A percentile compares a stretch with the other conserved stretches of the same genome.
phyloP scores from a whole-genome alignment of 2,888 invertebrate genomes.

The Diachrysia chrysitis region DNA sequence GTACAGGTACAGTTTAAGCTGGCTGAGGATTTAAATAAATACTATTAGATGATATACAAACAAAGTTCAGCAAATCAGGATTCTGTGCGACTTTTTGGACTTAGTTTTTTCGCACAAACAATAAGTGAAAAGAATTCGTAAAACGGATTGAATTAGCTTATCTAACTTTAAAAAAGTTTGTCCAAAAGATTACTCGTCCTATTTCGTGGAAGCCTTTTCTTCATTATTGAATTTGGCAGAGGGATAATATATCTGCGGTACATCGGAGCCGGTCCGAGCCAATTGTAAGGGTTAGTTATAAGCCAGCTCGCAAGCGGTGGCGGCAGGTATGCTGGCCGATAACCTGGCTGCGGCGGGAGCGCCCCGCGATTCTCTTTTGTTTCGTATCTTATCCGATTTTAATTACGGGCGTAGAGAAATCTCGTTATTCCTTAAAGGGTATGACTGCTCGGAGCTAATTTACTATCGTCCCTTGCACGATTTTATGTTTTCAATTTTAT shows the following conservation, averaged over 20 bases:
- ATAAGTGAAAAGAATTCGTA: slow-evolving; percentile 75
- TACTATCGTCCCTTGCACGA: slow-evolving; percentile 81
- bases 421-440: slow-evolving; percentile 87
- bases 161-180: slow-evolving; percentile 78
- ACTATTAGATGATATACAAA: slow-evolving; percentile 86
- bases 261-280: slow-evolving; percentile 24
- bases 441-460: slow-evolving; percentile 84
- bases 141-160: slow-evolving; percentile 84
- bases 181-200: slow-evolving; percentile 73
- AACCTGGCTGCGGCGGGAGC: slow-evolving; percentile 72
- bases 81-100: slow-evolving; percentile 60
- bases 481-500: slow-evolving; percentile 81
- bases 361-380: slow-evolving; percentile 82
- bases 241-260: slow-evolving; percentile 34
- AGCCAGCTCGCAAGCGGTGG: slow-evolving; percentile 32
- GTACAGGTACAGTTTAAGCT: slow-evolving; percentile 84
- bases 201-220: slow-evolving; percentile 75
- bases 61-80: slow-evolving; percentile 73
- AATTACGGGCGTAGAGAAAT: slow-evolving; percentile 87
- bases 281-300: slow-evolving; percentile 37
- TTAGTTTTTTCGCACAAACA: slow-evolving; percentile 74
- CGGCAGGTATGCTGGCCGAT: slow-evolving; percentile 61
- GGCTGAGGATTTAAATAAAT: slow-evolving; percentile 85
- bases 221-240: slow-evolving; percentile 61
- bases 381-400: slow-evolving; percentile 88